Evolutionary conservation across 1,140 invertebrate species (phyloP).

Genomic region (Cataglyphis hispanica): DNA sequence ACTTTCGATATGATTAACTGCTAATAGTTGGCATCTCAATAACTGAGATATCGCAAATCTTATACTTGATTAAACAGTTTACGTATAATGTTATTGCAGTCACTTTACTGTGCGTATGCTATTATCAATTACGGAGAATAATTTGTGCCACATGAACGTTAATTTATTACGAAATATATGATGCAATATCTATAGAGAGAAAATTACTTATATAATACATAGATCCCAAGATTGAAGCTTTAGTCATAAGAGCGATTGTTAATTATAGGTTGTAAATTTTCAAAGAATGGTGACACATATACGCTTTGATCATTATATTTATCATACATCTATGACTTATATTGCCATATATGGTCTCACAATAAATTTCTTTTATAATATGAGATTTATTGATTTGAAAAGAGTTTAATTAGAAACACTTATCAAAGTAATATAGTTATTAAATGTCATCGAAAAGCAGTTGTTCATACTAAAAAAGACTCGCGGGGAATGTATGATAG

Average conservation of each 20-base stretch:
- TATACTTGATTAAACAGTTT: background rate
- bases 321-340: background rate
- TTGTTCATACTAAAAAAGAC: background rate
- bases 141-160: background rate
- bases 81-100: background rate
- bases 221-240: background rate
- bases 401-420: background rate
- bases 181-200: background rate
- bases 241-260: background rate
- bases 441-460: background rate
- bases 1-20: slow-evolving; percentile 29
- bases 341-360: no score
- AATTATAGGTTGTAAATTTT: background rate
- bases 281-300: no score
- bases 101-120: background rate
- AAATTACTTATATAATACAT: background rate
- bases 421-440: background rate
- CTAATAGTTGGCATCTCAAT: background rate
- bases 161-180: background rate
- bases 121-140: slow-evolving; percentile 18
- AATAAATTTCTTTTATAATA: no score
- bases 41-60: background rate
- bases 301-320: background rate
- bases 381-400: background rate
- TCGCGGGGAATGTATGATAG: background rate